Evolutionary conservation across 2,113 vertebrate genomes (phyloP).

Genomic region (Plecotus auritus): DNA sequence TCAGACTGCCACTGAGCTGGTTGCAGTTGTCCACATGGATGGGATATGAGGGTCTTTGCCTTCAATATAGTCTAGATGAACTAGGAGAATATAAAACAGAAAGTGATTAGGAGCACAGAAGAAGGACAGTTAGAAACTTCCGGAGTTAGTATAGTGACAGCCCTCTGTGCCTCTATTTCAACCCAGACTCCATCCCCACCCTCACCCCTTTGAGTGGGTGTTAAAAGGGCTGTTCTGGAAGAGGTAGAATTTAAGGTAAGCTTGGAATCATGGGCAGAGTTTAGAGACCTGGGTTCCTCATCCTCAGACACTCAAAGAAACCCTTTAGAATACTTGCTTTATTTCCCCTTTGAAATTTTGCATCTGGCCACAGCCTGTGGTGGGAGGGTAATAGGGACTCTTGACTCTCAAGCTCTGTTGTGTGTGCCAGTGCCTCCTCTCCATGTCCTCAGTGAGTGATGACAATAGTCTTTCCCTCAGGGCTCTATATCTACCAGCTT

Average conservation of each 20-base stretch:
- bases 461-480: not conserved
- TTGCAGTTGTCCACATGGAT: not conserved
- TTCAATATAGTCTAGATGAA: not conserved
- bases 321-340: not conserved
- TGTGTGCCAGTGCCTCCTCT: not conserved
- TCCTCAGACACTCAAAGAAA: not conserved
- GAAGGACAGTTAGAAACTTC: not conserved
- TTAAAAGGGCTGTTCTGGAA: not conserved
- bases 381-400: not conserved
- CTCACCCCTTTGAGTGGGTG: accelerated
- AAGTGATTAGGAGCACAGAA: not conserved
- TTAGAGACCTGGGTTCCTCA: not conserved
- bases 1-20: not conserved
- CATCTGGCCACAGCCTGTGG: accelerated
- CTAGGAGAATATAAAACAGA: not conserved
- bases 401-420: accelerated
- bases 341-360: not conserved
- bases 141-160: not conserved
- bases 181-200: accelerated
- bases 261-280: not conserved
- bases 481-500: not conserved
- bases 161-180: accelerated
- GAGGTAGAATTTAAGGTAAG: not conserved
- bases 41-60: not conserved
- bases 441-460: not conserved